Evolutionary conservation across 1,140 invertebrate genomes (phyloP).

Genomic region (Stegodyphus dumicola): DNA sequence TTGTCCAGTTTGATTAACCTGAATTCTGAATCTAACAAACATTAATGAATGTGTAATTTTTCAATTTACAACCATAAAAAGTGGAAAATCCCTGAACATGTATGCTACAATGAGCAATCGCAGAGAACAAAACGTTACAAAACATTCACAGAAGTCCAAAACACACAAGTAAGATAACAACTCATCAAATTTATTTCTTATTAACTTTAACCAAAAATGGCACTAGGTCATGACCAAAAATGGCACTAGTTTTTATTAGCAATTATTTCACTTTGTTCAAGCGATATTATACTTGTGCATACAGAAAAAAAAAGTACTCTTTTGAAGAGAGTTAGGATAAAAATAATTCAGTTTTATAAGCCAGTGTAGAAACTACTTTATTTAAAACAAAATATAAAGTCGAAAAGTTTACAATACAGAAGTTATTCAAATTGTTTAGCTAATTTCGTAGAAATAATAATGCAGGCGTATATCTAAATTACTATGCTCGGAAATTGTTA

Average conservation of each 20-base stretch:
- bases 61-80: background rate
- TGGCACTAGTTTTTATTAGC: too few relatives aligned
- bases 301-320: too few relatives aligned
- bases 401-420: background rate
- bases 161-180: too few relatives aligned
- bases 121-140: background rate
- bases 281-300: too few relatives aligned
- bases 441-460: background rate
- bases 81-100: background rate
- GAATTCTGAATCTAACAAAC: background rate
- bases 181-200: too few relatives aligned
- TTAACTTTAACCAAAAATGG: too few relatives aligned
- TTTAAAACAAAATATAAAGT: background rate
- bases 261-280: too few relatives aligned
- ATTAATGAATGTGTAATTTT: background rate
- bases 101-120: background rate
- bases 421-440: background rate
- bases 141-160: background rate
- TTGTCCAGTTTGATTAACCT: background rate
- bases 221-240: too few relatives aligned
- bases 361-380: background rate
- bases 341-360: background rate
- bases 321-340: too few relatives aligned
- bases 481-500: background rate
- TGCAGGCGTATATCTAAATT: background rate